Conservation (phyloP, 1,140 invertebrate species). For the Drosophila carrolli region DNA sequence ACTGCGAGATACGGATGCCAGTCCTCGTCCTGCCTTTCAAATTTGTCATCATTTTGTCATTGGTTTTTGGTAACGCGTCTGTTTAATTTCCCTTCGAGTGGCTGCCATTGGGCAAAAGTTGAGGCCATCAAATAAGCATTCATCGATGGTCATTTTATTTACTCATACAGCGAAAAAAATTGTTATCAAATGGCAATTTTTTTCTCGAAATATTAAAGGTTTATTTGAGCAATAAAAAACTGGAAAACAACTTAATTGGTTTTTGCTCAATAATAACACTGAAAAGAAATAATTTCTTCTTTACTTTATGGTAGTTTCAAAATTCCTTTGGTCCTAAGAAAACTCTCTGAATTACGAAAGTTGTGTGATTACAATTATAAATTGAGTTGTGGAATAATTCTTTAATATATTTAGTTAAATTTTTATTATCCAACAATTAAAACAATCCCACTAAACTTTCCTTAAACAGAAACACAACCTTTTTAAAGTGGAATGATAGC, state of each 20-base stretch:
- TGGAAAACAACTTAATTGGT: neutral
- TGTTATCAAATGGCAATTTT: neutral
- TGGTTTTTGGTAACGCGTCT: slow-evolving; percentile 2
- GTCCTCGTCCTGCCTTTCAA: slow-evolving; percentile 27
- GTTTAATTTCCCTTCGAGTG: slow-evolving; percentile 18
- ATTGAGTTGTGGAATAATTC: too few relatives aligned
- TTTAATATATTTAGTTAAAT: too few relatives aligned
- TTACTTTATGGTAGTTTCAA: too few relatives aligned
- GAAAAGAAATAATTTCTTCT: too few relatives aligned
- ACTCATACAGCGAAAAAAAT: neutral
- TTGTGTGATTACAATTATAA: too few relatives aligned
- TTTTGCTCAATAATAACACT: neutral
- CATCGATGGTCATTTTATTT: slow-evolving; percentile 27
- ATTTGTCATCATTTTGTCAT: slow-evolving; percentile 70
- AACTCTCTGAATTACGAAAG: too few relatives aligned
- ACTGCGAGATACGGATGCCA: slow-evolving; percentile 14
- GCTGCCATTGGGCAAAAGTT: slow-evolving; percentile 3
- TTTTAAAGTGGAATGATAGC: too few relatives aligned
- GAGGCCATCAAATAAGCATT: slow-evolving; percentile 9
- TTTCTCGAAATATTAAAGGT: neutral
- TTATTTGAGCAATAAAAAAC: neutral
- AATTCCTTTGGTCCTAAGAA: too few relatives aligned
- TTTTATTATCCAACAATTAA: too few relatives aligned
- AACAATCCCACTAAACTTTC: too few relatives aligned
- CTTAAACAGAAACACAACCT: too few relatives aligned